Base-by-base conservation (phyloP, 2,888 invertebrate species). In the Phyllotreta striolata region DNA sequence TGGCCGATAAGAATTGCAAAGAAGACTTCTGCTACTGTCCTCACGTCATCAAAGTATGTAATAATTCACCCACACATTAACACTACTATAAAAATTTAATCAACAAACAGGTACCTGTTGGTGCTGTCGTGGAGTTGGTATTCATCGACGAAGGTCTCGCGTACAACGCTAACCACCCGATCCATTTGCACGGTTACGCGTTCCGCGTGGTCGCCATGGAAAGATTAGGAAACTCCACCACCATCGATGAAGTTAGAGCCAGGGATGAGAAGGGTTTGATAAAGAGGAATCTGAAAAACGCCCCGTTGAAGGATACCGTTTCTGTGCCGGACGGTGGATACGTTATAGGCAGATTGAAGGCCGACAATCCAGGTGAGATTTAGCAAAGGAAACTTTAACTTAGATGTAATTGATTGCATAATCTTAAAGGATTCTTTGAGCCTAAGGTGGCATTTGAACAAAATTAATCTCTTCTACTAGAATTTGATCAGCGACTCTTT, bases 301-400 rank as follows among this genome's bases (percentile, higher is more conserved):
- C 95, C 0, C 92, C 94, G 0, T 82, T 91, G 1, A 96, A 96
- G 80, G 96, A 96, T 76, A 95, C 95, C 0, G 91, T 95, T 0
- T 93, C 94, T 0, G 91, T 95, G 0, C 95, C 95, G 0, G 95
- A 95, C 80, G 95, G 95, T 13, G 96, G 95, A 0, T 96, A 92
- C 68, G 93, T 94, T 0, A 88, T 95, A 40, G 83, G 95, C 4
- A 84, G 95, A 64, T 94, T 95, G 74, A 85, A 89, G 71, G 95
- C 96, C 0, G 86, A 89, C 64, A 96, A 95, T 82, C 95, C 95
- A 71, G 95, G 93, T 86, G 68, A 77, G 68, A n/a, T n/a, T n/a
- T n/a, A n/a, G n/a, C n/a, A n/a, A n/a, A n/a, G n/a, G n/a, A n/a
- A n/a, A n/a, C n/a, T n/a, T n/a, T n/a, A n/a, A n/a, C n/a, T n/a